A percentile compares a stretch with the other conserved stretches of the same genome.
Conservation (phyloP, 2,113 vertebrate genomes). For the Seriola rivoliana region DNA sequence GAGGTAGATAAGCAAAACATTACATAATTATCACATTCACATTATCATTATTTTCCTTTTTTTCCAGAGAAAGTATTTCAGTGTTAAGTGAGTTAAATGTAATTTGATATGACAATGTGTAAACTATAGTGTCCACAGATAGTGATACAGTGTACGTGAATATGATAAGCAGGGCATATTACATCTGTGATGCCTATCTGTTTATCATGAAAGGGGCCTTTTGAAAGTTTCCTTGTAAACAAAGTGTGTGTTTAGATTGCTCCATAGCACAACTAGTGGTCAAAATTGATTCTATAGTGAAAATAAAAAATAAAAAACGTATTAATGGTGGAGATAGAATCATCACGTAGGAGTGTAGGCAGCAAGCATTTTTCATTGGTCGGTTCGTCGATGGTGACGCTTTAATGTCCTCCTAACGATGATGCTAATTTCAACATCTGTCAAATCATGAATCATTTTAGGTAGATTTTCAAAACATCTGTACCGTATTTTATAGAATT, state of each 20-base stretch:
- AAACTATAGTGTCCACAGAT: neutral
- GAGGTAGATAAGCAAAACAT: neutral
- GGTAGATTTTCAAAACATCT: constrained; percentile 42
- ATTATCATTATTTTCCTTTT: neutral
- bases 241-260: neutral
- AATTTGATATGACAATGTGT: neutral
- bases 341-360: too few species aligned
- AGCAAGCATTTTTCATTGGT: neutral
- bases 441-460: constrained; percentile 47
- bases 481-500: constrained; percentile 44
- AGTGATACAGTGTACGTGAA: neutral
- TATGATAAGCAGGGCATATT: neutral
- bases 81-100: neutral
- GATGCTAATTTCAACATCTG: constrained; percentile 42
- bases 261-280: too few species aligned
- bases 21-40: constrained; percentile 1
- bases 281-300: neutral
- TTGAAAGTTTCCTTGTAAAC: neutral
- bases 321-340: neutral
- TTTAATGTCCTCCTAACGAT: constrained; percentile 38
- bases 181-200: neutral
- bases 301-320: neutral
- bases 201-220: neutral
- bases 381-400: constrained; percentile 1
- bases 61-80: neutral